These are phyloP conservation scores for Pimpla rufipes DNA, from an alignment of 2,888 invertebrate species.

Conservation along the genomic window DNA sequence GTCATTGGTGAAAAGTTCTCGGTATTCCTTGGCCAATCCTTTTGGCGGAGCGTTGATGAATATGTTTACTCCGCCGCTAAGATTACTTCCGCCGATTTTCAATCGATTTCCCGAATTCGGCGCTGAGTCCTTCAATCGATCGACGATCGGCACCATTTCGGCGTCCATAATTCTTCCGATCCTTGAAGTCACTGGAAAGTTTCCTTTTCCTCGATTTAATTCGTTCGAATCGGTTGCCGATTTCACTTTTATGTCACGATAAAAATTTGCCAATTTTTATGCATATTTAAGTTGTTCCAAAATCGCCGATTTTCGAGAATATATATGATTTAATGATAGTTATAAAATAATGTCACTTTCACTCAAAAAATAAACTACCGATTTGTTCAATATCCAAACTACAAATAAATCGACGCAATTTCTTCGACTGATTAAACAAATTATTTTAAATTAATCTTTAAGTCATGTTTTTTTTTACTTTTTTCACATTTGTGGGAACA, in stretches of 20 bases:
- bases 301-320: background rate
- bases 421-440: too few species aligned
- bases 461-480: too few species aligned
- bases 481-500: background rate
- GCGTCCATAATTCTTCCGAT: constrained; percentile 34
- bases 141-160: constrained; percentile 29
- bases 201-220: background rate
- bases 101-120: constrained; percentile 1
- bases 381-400: too few species aligned
- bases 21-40: constrained; percentile 87
- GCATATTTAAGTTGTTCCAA: background rate
- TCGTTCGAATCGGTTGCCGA: background rate
- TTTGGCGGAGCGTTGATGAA: constrained; percentile 86
- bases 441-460: too few species aligned
- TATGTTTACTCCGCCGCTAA: constrained; percentile 71
- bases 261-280: background rate
- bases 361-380: too few species aligned
- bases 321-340: too few species aligned
- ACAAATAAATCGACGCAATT: too few species aligned
- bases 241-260: constrained; percentile 4
- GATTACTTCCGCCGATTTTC: background rate
- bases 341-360: too few species aligned
- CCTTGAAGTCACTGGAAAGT: background rate
- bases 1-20: constrained; percentile 87
- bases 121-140: background rate